Base-by-base conservation (phyloP, 2,888 invertebrate genomes). In the Pycnomerus fuliginosus region DNA sequence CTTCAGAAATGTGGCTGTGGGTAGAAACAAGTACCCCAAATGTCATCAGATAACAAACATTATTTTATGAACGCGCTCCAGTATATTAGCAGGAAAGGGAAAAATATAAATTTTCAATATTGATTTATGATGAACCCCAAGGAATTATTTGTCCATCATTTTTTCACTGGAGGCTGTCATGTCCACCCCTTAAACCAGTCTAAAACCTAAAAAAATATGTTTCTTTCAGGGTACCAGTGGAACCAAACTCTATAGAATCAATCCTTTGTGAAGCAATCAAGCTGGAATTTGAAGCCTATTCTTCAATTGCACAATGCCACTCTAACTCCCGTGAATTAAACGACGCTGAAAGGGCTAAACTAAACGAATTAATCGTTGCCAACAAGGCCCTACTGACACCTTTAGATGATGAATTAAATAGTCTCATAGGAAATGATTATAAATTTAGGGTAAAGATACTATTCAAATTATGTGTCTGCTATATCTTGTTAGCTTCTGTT, bases 241-340 rank as follows among this genome's bases (percentile, higher is more conserved):
- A 81, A 56, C 80, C 80, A 0, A 84, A 84, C 68, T 86, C 87
- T 2, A 87, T 91, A 68, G 90, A 90, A 65, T 86, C 89, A 0
- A 89, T 91, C 59, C 72, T 91, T 22, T 88, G 86, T 47, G 88
- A 90, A 61, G 91, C 91, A 4, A 90, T 91, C 52, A 88, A 88
- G 59, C 73, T 91, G 44, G 91, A 92, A 71, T 91, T 85, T 66
- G 87, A 87, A 59, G 81, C 85, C 0, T 85, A 83, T 62, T 79
- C 83, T 0, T 56, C 65, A 14, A 57, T 63, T 38, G 78, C 80
- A 16, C 73, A 76, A 29, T 79, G 77, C 53, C 77, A 77, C 54
- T 80, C 78, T 2, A 79, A 78, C 3, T 83, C 82, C 0, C 74
- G 83, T 44, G 84, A 84, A 62, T 75, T 90, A 13, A 87, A 87